Conservation (phyloP, 2,888 invertebrate species). For the Ethmia dodecea region DNA sequence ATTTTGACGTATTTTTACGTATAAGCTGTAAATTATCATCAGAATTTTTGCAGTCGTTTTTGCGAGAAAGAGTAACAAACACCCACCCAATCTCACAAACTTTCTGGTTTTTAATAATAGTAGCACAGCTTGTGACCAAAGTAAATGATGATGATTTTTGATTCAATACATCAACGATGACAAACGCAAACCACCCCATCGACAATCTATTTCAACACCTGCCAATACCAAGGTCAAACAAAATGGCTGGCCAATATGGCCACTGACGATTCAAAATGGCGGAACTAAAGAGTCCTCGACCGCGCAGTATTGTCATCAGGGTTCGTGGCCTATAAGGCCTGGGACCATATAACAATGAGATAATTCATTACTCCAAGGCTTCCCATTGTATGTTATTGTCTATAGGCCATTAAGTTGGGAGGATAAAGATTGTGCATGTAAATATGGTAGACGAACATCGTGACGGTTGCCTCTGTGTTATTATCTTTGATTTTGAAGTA, state of each 20-base stretch:
- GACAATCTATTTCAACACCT: too few species aligned
- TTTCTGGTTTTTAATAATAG: too few species aligned
- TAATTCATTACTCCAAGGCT: slow-evolving; percentile 61
- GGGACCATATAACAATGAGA: slow-evolving; percentile 55
- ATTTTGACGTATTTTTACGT: too few species aligned
- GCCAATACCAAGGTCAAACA: slow-evolving; percentile 21
- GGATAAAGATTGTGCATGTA: slow-evolving; percentile 22
- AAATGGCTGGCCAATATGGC: slow-evolving; percentile 33
- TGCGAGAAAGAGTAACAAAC: too few species aligned
- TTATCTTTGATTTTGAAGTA: background rate
- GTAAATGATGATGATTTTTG: too few species aligned
- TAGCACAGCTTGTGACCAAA: too few species aligned
- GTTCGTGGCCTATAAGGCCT: slow-evolving; percentile 53
- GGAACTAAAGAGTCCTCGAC: slow-evolving; percentile 35
- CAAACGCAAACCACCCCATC: background rate
- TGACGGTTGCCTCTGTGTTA: too few species aligned
- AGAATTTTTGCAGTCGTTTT: too few species aligned
- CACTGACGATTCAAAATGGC: slow-evolving; percentile 32
- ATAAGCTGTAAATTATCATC: too few species aligned
- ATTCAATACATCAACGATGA: background rate
- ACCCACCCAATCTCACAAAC: too few species aligned
- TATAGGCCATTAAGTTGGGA: slow-evolving; percentile 33
- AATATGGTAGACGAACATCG: slow-evolving; percentile 31
- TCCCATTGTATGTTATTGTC: slow-evolving; percentile 39
- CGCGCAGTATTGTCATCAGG: slow-evolving; percentile 31